These are phyloP conservation scores for Sarcophaga rosellei DNA, from an alignment of 2,888 invertebrate genomes.

Conservation along the genomic window DNA sequence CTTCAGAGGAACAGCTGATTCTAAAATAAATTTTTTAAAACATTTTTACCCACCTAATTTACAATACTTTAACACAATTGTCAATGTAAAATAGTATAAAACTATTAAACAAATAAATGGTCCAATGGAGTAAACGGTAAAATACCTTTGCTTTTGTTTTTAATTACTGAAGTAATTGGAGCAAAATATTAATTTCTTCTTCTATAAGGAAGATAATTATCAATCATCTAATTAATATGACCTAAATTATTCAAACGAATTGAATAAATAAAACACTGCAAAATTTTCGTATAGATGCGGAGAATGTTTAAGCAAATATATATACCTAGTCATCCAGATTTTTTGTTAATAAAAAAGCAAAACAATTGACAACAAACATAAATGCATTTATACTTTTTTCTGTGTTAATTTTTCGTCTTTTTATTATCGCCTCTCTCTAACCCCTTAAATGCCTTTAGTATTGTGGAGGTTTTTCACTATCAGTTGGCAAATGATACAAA, in stretches of 20 bases:
- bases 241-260: slow-evolving; percentile 14
- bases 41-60: too few relatives aligned
- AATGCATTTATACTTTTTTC: neutral
- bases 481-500: slow-evolving; percentile 47
- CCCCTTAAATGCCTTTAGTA: neutral
- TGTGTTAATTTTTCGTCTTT: neutral
- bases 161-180: too few relatives aligned
- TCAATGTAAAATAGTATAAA: neutral
- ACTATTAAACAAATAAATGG: slow-evolving; percentile 10
- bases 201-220: neutral
- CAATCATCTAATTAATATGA: slow-evolving; percentile 20
- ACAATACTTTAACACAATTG: neutral
- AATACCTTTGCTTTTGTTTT: neutral
- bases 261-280: neutral
- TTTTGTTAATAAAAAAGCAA: slow-evolving; percentile 12
- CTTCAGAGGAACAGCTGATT: slow-evolving; percentile 3
- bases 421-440: slow-evolving; percentile 2
- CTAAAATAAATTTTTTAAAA: neutral
- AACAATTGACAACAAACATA: slow-evolving; percentile 2
- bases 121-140: neutral
- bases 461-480: slow-evolving; percentile 40
- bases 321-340: slow-evolving; percentile 13
- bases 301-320: neutral
- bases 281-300: neutral
- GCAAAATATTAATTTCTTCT: neutral